Conservation (phyloP, 1,140 invertebrate genomes). For the Anoplophora glabripennis region DNA sequence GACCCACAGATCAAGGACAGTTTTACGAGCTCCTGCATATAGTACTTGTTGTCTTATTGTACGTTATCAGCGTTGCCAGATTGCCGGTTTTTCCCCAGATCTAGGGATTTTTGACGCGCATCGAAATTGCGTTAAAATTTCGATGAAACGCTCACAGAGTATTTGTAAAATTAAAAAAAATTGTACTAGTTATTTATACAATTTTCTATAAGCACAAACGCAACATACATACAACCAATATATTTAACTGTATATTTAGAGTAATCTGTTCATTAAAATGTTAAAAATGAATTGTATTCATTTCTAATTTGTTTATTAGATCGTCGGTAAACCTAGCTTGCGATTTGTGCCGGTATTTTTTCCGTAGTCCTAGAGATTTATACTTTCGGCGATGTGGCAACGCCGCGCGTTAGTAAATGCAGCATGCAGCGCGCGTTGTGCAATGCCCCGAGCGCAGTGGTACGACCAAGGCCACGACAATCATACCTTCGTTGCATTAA, state of each 20-base stretch:
- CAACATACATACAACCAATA: too few species aligned
- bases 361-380: too few species aligned
- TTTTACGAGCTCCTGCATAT: conserved; percentile 50
- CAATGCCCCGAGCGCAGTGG: conserved; percentile 12
- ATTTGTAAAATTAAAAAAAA: not conserved
- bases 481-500: conserved; percentile 24
- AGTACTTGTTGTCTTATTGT: conserved; percentile 47
- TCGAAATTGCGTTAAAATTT: not conserved
- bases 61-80: conserved; percentile 14
- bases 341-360: not conserved
- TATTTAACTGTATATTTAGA: too few species aligned
- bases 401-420: conserved; percentile 33
- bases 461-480: conserved; percentile 27
- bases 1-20: conserved; percentile 51
- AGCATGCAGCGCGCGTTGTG: conserved; percentile 29
- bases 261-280: too few species aligned
- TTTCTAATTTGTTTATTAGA: not conserved
- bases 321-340: not conserved
- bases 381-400: too few species aligned
- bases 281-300: too few species aligned
- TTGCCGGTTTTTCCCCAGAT: not conserved
- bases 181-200: not conserved
- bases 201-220: not conserved
- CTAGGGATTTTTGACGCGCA: not conserved
- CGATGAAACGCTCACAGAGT: not conserved